These are phyloP conservation scores for Adrianichthys oophorus DNA, from an alignment of 2,797 vertebrate genomes.

Conservation along the genomic window DNA sequence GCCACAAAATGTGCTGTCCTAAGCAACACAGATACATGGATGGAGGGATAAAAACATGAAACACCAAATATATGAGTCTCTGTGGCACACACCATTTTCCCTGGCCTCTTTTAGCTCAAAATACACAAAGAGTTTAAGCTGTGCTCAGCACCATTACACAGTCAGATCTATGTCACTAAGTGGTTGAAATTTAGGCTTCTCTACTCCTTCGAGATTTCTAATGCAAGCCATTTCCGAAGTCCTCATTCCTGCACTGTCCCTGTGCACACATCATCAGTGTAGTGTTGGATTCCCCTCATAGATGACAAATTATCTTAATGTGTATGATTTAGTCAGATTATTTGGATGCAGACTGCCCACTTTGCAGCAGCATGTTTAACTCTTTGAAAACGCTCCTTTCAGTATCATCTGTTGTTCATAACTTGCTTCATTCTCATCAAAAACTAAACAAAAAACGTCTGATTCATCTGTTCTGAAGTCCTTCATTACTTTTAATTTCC, in stretches of 20 bases:
- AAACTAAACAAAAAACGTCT: conserved; percentile 1
- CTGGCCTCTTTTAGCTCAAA: conserved; percentile 5
- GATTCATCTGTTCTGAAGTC: neutral
- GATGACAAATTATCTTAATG: neutral
- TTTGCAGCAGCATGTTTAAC: conserved; percentile 1
- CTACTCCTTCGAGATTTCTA: conserved; percentile 5
- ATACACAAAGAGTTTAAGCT: neutral
- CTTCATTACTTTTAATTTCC: neutral
- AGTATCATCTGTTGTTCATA: neutral
- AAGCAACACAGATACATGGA: conserved; percentile 4
- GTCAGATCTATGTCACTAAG: conserved; percentile 24
- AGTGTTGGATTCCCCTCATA: neutral
- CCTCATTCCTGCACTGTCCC: conserved; percentile 5
- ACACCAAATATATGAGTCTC: conserved; percentile 25
- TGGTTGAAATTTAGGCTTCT: conserved; percentile 11
- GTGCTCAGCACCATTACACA: conserved; percentile 4
- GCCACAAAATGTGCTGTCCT: conserved; percentile 7
- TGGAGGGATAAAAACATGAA: conserved; percentile 16
- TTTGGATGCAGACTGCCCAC: conserved; percentile 10
- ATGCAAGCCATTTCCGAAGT: conserved; percentile 10
- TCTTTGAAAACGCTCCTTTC: neutral
- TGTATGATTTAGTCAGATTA: neutral
- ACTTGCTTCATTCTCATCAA: neutral
- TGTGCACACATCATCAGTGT: neutral
- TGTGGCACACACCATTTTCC: conserved; percentile 24